phyloP scores from a whole-genome alignment of 1,140 invertebrate genomes.

The Teleopsis dalmanni region DNA sequence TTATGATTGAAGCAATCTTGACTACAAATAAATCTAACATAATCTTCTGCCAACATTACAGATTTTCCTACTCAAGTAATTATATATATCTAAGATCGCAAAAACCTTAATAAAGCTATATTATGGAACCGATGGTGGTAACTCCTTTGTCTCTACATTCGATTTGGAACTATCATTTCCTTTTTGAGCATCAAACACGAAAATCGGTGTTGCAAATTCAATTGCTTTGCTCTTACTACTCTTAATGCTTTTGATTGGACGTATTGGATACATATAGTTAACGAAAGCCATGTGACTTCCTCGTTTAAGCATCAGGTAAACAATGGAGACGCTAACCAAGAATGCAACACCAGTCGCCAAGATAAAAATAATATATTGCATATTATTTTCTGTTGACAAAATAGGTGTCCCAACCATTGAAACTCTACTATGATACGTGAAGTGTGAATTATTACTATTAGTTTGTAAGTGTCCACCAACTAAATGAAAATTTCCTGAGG shows the following conservation, averaged over 20 bases:
- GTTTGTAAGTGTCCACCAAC: conserved; percentile 28
- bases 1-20: too few species aligned
- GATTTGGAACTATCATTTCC: too few species aligned
- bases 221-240: conserved; percentile 23
- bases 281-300: conserved; percentile 23
- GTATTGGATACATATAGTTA: conserved; percentile 17
- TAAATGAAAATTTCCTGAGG: conserved; percentile 24
- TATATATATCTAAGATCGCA: too few species aligned
- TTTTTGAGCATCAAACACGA: conserved; percentile 29
- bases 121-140: too few species aligned
- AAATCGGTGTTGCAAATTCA: conserved; percentile 39
- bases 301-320: conserved; percentile 40
- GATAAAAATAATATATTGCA: conserved; percentile 40
- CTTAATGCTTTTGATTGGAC: conserved; percentile 11
- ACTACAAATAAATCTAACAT: too few species aligned
- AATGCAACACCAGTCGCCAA: conserved; percentile 42
- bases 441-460: conserved; percentile 36
- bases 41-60: too few species aligned
- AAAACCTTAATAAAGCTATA: too few species aligned
- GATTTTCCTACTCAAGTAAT: too few species aligned
- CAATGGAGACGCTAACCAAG: conserved; percentile 39
- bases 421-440: conserved; percentile 26
- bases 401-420: conserved; percentile 25
- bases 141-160: too few species aligned
- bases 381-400: conserved; percentile 29